phyloP scores from a whole-genome alignment of 2,797 vertebrate genomes.

The Rallus crepitans region DNA sequence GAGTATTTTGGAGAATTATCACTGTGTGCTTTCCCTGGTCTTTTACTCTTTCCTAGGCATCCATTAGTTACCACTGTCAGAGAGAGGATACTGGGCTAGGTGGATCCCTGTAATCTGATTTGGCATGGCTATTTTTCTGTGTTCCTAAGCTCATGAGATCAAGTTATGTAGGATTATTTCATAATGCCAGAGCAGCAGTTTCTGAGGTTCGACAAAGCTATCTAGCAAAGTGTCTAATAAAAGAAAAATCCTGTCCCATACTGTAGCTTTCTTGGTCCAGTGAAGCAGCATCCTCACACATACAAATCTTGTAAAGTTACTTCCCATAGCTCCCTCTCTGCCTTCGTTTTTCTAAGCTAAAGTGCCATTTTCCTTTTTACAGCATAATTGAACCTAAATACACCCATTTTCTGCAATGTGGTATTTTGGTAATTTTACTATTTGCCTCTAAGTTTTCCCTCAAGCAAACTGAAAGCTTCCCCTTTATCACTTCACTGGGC shows the following conservation, averaged over 20 bases:
- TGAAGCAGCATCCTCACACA: constrained; percentile 55
- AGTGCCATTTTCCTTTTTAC: constrained; percentile 54
- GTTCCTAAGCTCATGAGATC: constrained; percentile 65
- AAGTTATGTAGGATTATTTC: constrained; percentile 69
- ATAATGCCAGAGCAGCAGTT: constrained; percentile 61
- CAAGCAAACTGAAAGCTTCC: constrained; percentile 59
- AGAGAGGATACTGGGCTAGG: constrained; percentile 61
- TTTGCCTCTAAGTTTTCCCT: constrained; percentile 37
- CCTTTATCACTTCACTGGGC: constrained; percentile 71
- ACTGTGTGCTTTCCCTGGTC: constrained; percentile 58
- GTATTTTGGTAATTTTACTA: constrained; percentile 44
- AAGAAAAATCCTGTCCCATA: constrained; percentile 71
- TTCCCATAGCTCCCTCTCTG: constrained; percentile 33
- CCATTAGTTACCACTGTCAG: constrained; percentile 63
- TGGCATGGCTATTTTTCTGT: constrained; percentile 74
- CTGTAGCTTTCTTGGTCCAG: constrained; percentile 74
- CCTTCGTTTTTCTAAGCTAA: constrained; percentile 40
- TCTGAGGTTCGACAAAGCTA: constrained; percentile 63
- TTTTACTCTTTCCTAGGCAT: constrained; percentile 37
- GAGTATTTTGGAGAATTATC: constrained; percentile 55
- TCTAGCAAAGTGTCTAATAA: constrained; percentile 70
- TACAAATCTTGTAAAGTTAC: constrained; percentile 45
- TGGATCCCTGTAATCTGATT: constrained; percentile 71
- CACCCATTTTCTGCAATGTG: constrained; percentile 46
- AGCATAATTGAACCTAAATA: constrained; percentile 55